phyloP scores from a whole-genome alignment of 2,113 vertebrate genomes.

The Myotis brandtii region DNA sequence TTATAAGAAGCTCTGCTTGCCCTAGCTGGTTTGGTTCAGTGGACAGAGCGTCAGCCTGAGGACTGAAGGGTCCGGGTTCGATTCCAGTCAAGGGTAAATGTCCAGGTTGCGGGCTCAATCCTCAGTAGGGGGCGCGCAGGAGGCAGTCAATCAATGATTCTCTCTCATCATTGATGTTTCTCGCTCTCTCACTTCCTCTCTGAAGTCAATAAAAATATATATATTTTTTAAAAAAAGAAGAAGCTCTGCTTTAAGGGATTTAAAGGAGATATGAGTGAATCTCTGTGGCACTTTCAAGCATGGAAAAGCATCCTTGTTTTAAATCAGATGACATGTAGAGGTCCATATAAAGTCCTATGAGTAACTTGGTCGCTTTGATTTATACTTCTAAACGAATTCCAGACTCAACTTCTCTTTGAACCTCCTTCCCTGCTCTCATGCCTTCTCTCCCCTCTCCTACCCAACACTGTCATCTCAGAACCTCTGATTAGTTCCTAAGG shows the following conservation, averaged over 20 bases:
- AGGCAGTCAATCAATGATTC: no score
- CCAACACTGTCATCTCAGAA: not conserved
- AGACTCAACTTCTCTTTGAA: not conserved
- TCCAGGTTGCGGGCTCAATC: no score
- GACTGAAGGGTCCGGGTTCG: no score
- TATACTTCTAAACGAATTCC: not conserved
- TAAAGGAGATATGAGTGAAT: not conserved
- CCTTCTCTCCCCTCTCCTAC: rapidly evolving
- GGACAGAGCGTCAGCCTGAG: no score
- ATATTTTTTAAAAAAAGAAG: no score
- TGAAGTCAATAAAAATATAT: no score
- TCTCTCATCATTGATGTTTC: no score
- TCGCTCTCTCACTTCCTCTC: no score
- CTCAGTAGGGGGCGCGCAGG: no score
- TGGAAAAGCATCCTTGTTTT: not conserved
- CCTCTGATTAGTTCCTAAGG: not conserved
- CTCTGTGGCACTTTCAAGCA: not conserved
- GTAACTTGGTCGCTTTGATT: not conserved
- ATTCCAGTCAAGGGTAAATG: no score
- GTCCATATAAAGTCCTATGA: not conserved
- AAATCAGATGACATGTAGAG: not conserved
- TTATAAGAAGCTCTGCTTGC: not conserved
- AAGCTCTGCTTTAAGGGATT: not conserved
- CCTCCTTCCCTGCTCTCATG: not conserved
- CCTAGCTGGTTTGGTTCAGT: no score